Base-by-base conservation (phyloP, 2,797 vertebrate species). In the Siniperca obscura region DNA sequence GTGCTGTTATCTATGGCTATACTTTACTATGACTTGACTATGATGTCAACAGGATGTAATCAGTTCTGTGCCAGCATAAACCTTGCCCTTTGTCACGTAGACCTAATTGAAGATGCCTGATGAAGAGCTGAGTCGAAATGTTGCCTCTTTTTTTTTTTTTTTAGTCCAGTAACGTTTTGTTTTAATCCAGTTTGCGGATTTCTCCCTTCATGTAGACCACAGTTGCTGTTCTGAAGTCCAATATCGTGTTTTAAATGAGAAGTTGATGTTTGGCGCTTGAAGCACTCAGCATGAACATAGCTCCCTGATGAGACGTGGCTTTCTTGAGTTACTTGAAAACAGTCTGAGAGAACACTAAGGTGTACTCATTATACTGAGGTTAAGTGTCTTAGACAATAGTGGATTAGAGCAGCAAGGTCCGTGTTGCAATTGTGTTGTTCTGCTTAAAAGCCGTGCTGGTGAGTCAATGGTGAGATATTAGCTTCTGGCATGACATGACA, bases 401-500 rank as follows among this genome's bases (percentile, higher is more conserved):
- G 68, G 61, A 76, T 81, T 50, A 76, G 50, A 78, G 65, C 56
- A 55, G 53, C 19, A 38, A 64, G 44, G 73, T 74, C 69, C 3
- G 21, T 42, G 56, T 57, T 77, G 57, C 1, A 65, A 59, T 66
- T 77, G 57, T 57, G 74, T 84, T 81, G 70, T 81, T 86, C 66
- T 27, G 55, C 66, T 72, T 70, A 59, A 88, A 76, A 76, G 74
- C 69, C 42, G 71, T 7, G 53, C 38, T 67, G 19, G 44, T 53
- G 65, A 78, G 78, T 85, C 68, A 57, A 56, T 50, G 65, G 52
- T 81, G 75, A 80, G 55, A 53, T 55, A 75, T 82, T 77, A 38
- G 70, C 82, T 82, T 74, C 50, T 87, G 73, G 77, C 70, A 72
- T 73, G n/a, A 78, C 65, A 70, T 82, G 65, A 79, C 85, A 90